These are phyloP conservation scores for Drosophila kambysellisi DNA, from an alignment of 2,888 invertebrate genomes.

Conservation along the genomic window DNA sequence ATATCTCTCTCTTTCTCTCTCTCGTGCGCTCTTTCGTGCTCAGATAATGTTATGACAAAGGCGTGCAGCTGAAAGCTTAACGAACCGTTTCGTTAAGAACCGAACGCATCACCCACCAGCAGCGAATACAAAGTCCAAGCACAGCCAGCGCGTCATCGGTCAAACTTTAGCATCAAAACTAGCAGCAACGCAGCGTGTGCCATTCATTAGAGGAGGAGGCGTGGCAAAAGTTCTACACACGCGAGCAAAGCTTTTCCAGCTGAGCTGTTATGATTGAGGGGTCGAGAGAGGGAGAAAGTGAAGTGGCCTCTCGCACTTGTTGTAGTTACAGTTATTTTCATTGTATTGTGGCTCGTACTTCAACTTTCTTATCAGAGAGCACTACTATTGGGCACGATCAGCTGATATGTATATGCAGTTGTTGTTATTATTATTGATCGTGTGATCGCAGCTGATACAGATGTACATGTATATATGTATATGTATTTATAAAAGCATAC, in stretches of 20 bases:
- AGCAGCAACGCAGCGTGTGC: conserved; percentile 42
- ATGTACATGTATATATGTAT: neutral
- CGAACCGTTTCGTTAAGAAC: conserved; percentile 22
- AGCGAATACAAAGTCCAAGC: conserved; percentile 58
- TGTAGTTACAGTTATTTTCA: conserved; percentile 1
- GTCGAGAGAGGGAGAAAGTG: neutral
- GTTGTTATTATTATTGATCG: conserved; percentile 35
- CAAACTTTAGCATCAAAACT: conserved; percentile 41
- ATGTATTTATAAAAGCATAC: conserved; percentile 13
- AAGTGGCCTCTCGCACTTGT: conserved; percentile 1
- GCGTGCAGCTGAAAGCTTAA: conserved; percentile 21
- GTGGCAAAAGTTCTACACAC: conserved; percentile 25
- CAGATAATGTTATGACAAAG: conserved; percentile 18
- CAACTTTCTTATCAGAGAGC: conserved; percentile 40
- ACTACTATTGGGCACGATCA: conserved; percentile 32
- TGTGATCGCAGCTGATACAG: conserved; percentile 51
- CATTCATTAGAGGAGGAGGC: conserved; percentile 39
- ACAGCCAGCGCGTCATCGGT: conserved; percentile 54
- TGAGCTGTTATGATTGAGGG: conserved; percentile 9
- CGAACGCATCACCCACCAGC: conserved; percentile 40
- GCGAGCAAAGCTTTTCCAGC: conserved; percentile 34
- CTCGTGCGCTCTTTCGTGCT: neutral
- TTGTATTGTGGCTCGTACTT: conserved; percentile 19
- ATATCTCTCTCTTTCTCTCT: neutral
- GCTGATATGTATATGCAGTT: conserved; percentile 28